Percentiles rank a stretch among this genome's conserved stretches.
phyloP scores from a whole-genome alignment of 92 coral and sea anemone species.

The Palythoa grandis region DNA sequence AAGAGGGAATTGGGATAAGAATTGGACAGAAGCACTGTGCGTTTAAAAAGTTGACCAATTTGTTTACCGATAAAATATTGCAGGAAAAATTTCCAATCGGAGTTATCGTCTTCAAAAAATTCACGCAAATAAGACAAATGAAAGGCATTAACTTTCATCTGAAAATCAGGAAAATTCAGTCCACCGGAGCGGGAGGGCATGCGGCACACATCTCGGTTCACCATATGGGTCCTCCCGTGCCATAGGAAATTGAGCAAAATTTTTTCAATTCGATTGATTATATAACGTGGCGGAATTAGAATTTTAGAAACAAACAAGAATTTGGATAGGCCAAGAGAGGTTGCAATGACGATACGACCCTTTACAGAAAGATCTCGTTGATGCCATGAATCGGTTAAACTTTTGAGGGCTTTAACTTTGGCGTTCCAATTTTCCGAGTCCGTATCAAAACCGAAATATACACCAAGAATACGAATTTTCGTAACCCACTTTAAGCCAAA shows the following conservation, averaged over 20 bases:
- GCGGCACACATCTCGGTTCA: neutral
- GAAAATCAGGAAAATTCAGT: neutral
- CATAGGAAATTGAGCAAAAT: neutral
- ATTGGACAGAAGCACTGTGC: no score
- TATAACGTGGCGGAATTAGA: neutral
- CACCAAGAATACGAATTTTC: neutral
- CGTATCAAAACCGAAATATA: neutral
- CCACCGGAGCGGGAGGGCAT: neutral
- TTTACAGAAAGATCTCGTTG: neutral
- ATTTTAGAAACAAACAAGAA: neutral
- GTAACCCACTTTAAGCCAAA: neutral
- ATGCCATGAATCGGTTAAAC: neutral
- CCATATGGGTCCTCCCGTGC: neutral
- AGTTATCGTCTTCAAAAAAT: neutral
- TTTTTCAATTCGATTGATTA: neutral
- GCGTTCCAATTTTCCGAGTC: neutral
- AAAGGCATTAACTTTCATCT: neutral
- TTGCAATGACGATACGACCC: neutral
- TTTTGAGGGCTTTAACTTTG: neutral
- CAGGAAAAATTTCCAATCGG: neutral
- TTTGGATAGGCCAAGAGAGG: neutral
- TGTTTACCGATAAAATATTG: neutral
- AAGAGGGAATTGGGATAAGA: neutral
- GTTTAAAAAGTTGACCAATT: no score
- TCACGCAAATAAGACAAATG: neutral